phyloP scores from a whole-genome alignment of 2,113 vertebrate species.

The Menidia beryllina region DNA sequence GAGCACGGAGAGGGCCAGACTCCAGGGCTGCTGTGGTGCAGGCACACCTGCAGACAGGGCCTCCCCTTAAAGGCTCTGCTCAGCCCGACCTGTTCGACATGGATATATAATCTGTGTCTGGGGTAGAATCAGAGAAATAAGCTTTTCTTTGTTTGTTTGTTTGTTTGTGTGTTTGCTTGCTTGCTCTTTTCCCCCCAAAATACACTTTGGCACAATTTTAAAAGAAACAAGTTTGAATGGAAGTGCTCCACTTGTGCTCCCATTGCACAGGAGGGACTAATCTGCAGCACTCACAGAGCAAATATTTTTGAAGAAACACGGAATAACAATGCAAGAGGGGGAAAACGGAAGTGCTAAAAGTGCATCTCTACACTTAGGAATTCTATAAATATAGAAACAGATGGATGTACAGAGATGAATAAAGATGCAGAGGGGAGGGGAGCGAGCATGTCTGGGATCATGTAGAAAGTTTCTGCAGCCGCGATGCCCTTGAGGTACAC shows the following conservation, averaged over 20 bases:
- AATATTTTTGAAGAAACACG: conserved; percentile 24
- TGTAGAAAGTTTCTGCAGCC: conserved; percentile 11
- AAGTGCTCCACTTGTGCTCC: conserved; percentile 47
- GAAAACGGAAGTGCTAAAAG: conserved; percentile 44
- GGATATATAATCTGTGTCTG: conserved; percentile 62
- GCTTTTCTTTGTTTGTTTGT: neutral
- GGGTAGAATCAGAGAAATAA: no score
- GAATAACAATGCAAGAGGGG: conserved; percentile 37
- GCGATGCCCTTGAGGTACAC: conserved; percentile 6
- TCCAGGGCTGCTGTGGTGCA: conserved; percentile 31
- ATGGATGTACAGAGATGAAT: conserved; percentile 8
- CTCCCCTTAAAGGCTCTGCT: conserved; percentile 42
- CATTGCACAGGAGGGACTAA: conserved; percentile 36
- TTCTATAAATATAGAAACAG: conserved; percentile 31
- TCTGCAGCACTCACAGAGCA: conserved; percentile 20
- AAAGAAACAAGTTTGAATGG: conserved; percentile 58
- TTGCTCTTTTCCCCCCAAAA: no score
- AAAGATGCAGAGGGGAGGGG: neutral
- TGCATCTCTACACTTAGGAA: conserved; percentile 40
- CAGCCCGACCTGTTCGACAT: conserved; percentile 51
- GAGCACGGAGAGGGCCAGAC: conserved; percentile 42
- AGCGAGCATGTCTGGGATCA: neutral
- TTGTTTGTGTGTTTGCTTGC: conserved; percentile 49
- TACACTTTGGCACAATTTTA: conserved; percentile 48
- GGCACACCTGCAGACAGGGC: conserved; percentile 35